Evolutionary conservation across 2,888 invertebrate genomes (phyloP).

Genomic region (Panzeria rudis): DNA sequence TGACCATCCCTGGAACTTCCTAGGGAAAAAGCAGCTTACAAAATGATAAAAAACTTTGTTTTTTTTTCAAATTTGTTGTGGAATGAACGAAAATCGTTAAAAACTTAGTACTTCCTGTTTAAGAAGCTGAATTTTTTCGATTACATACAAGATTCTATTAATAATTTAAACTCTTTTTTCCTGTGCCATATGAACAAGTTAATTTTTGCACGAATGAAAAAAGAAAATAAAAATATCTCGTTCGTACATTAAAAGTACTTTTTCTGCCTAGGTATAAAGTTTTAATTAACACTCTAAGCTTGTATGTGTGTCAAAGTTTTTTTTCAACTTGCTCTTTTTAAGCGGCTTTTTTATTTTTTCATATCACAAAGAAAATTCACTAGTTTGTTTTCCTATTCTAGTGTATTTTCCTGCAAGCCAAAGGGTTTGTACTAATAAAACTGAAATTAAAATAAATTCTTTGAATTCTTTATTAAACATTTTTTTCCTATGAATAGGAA

Average conservation of each 20-base stretch:
- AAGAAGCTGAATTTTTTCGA: too few relatives aligned
- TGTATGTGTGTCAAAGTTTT: conserved; percentile 5
- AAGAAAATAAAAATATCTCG: background rate
- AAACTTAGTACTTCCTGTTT: too few relatives aligned
- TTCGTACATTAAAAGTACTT: background rate
- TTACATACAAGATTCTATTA: too few relatives aligned
- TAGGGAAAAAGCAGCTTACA: too few relatives aligned
- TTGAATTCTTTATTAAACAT: conserved; percentile 5
- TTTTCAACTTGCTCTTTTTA: conserved; percentile 12
- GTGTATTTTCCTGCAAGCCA: background rate
- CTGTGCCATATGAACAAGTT: too few relatives aligned
- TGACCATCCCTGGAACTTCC: too few relatives aligned
- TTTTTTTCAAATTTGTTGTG: too few relatives aligned
- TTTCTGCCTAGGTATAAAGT: background rate
- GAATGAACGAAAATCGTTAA: too few relatives aligned
- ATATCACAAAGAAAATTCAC: conserved; percentile 29
- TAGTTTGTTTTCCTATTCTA: conserved; percentile 1
- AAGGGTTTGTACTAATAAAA: conserved; percentile 24
- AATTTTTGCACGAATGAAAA: background rate
- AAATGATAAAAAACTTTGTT: too few relatives aligned
- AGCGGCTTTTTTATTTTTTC: conserved; percentile 1
- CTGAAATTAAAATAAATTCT: conserved; percentile 16
- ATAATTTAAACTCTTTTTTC: too few relatives aligned
- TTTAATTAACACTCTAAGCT: background rate
- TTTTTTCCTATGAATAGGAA: background rate